Evolutionary conservation across 2,113 vertebrate species (phyloP).

Genomic region (Perccottus glenii): DNA sequence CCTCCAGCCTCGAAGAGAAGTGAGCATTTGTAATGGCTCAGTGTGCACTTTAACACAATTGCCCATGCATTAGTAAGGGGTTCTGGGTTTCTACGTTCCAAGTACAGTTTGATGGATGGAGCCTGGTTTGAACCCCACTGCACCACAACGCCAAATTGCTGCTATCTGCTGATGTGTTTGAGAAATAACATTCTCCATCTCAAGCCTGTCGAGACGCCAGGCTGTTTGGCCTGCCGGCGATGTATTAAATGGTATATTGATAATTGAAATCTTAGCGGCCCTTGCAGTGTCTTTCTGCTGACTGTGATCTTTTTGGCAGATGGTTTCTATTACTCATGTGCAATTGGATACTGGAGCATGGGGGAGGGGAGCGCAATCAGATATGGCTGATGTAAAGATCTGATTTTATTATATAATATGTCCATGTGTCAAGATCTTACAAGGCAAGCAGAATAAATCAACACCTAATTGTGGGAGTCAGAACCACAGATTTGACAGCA

Average conservation of each 20-base stretch:
- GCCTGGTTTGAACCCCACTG: conserved; percentile 49
- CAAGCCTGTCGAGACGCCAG: conserved; percentile 61
- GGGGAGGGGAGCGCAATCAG: neutral
- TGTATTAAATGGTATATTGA: conserved; percentile 79
- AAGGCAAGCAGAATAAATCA: conserved; percentile 15
- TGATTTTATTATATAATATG: conserved; percentile 12
- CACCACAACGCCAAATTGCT: conserved; percentile 63
- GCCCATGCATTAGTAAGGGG: conserved; percentile 30
- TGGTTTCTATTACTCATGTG: conserved; percentile 73
- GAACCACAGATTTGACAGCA: conserved; percentile 13
- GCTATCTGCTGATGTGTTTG: conserved; percentile 71
- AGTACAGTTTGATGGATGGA: conserved; percentile 71
- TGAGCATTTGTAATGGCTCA: conserved; percentile 40
- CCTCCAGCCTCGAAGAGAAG: conserved; percentile 20
- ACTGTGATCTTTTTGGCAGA: conserved; percentile 73
- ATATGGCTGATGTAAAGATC: conserved; percentile 19
- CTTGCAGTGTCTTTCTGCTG: conserved; percentile 70
- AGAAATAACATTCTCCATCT: conserved; percentile 77
- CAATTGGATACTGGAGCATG: conserved; percentile 29
- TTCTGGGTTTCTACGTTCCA: conserved; percentile 39
- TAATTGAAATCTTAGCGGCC: conserved; percentile 76
- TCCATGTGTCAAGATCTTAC: conserved; percentile 5
- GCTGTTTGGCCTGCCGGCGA: conserved; percentile 67
- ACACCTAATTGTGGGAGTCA: conserved; percentile 20
- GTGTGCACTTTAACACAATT: conserved; percentile 23